These are phyloP conservation scores for Tortrix viridana DNA, from an alignment of 2,888 invertebrate species.

Conservation along the genomic window DNA sequence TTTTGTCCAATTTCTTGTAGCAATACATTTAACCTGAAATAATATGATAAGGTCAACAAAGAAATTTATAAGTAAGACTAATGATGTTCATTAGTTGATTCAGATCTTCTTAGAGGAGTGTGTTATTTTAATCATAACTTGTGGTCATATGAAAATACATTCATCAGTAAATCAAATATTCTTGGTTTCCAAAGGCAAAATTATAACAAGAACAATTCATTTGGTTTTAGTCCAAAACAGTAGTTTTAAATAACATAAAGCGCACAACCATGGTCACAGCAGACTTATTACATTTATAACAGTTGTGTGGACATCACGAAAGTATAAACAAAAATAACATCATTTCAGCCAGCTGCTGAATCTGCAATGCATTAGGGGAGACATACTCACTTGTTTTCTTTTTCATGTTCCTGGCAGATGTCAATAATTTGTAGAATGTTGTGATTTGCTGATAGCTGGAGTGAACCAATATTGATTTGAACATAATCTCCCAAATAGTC, in stretches of 20 bases:
- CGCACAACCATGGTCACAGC: no score
- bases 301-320: no score
- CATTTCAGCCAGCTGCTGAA: no score
- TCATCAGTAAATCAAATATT: slow-evolving; percentile 44
- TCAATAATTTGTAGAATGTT: slow-evolving; percentile 95
- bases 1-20: slow-evolving; percentile 92
- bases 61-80: slow-evolving; percentile 11
- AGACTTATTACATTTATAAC: no score
- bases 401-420: slow-evolving; percentile 94
- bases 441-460: slow-evolving; percentile 94
- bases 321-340: no score
- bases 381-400: slow-evolving; percentile 85
- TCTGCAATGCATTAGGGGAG: no score
- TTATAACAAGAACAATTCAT: no score
- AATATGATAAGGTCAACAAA: slow-evolving; percentile 12
- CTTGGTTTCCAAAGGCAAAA: no score
- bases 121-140: slow-evolving; percentile 63
- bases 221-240: no score
- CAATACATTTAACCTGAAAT: slow-evolving; percentile 87
- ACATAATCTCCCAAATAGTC: slow-evolving; percentile 96
- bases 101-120: slow-evolving; percentile 83
- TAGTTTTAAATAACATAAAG: no score
- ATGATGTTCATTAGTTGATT: slow-evolving; percentile 40
- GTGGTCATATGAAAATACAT: slow-evolving; percentile 46
- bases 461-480: slow-evolving; percentile 96